Evolutionary conservation across 2,888 invertebrate species (phyloP), one percentile per base, ranked within the genome.

Genomic region (Mylabris sibirica): DNA sequence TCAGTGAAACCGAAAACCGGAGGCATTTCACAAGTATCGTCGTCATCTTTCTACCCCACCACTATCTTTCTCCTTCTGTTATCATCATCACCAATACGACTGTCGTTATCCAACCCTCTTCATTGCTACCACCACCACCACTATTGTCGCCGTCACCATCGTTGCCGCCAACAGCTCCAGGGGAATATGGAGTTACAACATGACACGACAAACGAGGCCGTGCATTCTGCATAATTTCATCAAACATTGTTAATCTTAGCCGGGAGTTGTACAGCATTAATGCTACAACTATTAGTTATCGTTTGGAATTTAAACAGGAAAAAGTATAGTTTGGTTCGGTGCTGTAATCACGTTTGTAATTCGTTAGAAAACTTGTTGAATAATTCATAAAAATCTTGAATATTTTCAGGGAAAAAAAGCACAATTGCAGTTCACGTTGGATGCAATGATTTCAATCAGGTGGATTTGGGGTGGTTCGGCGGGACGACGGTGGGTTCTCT

Each of bases 161-260:
- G 20, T 8, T 11, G 57, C 57, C 57, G 57, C 57, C 57, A 57
- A 57, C 57, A 57, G 57, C 57, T 57, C 57, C 57, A n/a, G 24
- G 83, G 82, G 83, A 82, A 79, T 84, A 83, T 82, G 80, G 74
- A 79, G 78, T 83, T 84, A 82, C 57, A 57, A 57, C 82, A 75
- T 71, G 77, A 78, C 77, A 74, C 74, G 78, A 77, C 78, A 76
- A 79, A 76, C 34, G 57, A n/a, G 34, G 74, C 73, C 73, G 44
- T 4, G 72, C 74, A 76, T 77, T 77, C 75, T 79, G 74, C 76
- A 77, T 80, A 80, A 81, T 80, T 78, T 76, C 78, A 81, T 80
- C 76, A 70, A 67, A 65, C 67, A 20, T 59, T 63, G 71, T 70
- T 75, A 75, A 72, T 74, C 70, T 72, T 69, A 71, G 69, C 71